These are phyloP conservation scores for Lepidocyrtinus sp. DNA, from an alignment of 2,888 invertebrate species.

Conservation along the genomic window DNA sequence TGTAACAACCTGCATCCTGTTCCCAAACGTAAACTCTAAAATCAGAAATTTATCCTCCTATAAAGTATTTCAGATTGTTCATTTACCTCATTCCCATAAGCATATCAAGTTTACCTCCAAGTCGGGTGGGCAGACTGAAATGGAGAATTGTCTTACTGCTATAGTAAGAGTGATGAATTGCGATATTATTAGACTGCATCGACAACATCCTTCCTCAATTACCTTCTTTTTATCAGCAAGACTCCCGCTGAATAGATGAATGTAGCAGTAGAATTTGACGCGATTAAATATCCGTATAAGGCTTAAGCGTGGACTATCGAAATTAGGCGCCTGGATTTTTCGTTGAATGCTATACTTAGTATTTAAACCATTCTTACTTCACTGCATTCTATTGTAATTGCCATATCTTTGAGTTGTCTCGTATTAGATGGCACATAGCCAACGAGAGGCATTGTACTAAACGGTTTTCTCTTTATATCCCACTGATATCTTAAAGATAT, in stretches of 20 bases:
- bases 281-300: not conserved
- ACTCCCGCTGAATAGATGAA: not conserved
- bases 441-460: slow-evolving; percentile 1
- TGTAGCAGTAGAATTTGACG: slow-evolving; percentile 14
- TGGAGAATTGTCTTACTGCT: too few species aligned
- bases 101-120: too few species aligned
- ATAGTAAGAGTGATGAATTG: slow-evolving; percentile 35
- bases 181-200: slow-evolving; percentile 14
- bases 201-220: not conserved
- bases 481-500: not conserved
- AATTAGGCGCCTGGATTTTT: not conserved
- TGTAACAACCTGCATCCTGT: too few species aligned
- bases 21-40: too few species aligned
- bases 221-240: not conserved
- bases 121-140: too few species aligned
- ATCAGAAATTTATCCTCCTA: too few species aligned
- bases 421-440: slow-evolving; percentile 40
- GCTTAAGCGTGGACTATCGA: not conserved
- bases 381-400: slow-evolving; percentile 52
- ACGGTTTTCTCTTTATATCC: not conserved
- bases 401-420: slow-evolving; percentile 44
- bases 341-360: not conserved
- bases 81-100: too few species aligned
- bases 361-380: slow-evolving; percentile 1
- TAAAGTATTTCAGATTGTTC: too few species aligned